A percentile compares a stretch with the other conserved stretches of the same genome.
phyloP scores from a whole-genome alignment of 1,140 invertebrate genomes.

The Nomia melanderi region DNA sequence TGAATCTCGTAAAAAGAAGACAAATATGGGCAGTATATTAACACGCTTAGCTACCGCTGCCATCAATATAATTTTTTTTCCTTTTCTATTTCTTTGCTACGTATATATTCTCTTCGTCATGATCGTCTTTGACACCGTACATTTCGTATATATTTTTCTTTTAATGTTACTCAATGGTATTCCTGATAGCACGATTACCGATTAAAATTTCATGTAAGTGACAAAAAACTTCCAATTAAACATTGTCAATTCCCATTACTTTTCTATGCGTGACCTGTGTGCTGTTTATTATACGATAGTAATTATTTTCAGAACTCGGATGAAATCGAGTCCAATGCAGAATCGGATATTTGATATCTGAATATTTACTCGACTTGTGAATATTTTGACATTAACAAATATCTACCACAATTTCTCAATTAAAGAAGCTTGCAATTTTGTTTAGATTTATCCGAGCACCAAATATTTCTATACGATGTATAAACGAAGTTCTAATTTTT shows the following conservation, averaged over 20 bases:
- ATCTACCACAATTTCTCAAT: neutral
- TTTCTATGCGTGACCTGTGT: neutral
- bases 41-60: conserved; percentile 32
- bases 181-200: conserved; percentile 23
- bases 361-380: too few relatives aligned
- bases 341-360: neutral
- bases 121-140: conserved; percentile 33
- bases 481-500: neutral
- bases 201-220: conserved; percentile 28
- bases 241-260: neutral
- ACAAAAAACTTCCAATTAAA: neutral
- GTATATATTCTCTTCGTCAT: conserved; percentile 39
- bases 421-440: neutral
- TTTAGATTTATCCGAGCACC: neutral
- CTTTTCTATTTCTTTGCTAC: conserved; percentile 43
- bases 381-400: neutral
- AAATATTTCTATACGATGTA: neutral
- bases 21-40: conserved; percentile 43
- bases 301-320: conserved; percentile 32
- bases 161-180: conserved; percentile 34
- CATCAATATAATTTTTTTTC: conserved; percentile 39
- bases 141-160: conserved; percentile 34
- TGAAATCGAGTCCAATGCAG: conserved; percentile 22
- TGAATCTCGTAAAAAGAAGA: conserved; percentile 6
- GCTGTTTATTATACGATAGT: neutral